Evolutionary conservation across 2,888 invertebrate species (phyloP), one percentile per base, ranked within the genome.

Genomic region (Cephonodes hylas): DNA sequence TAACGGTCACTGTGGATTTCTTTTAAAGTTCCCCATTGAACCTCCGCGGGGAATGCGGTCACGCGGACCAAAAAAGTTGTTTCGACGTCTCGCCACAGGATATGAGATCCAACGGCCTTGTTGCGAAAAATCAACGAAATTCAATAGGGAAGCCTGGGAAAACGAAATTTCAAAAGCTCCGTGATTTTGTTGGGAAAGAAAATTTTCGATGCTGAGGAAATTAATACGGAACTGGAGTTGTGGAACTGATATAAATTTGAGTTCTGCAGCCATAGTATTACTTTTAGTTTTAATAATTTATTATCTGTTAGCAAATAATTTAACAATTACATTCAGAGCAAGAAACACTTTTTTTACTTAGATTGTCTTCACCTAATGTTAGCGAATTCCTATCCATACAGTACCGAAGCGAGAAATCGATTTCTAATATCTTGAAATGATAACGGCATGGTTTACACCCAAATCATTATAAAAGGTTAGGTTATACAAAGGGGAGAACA

Each of bases 41-140:
- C 31, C 10, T 31, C 31, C 10, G 15, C 31, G 18, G 31, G 20
- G 53, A 31, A 53, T 53, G 53, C 53, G 53, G 53, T 53, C 53
- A 53, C 15, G 18, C 53, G 53, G 18, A 31, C 53, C 27, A 53
- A 53, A 53, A 53, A 53, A 53, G 53, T 53, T 31, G 53, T 53
- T 31, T 27, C 10, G 31, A 31, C 27, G 6, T 48, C 27, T 7
- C n/a, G 7, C 15, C 2, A 27, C 53, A 27, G 31, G 31, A 31
- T 53, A 18, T 53, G 31, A 10, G 27, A 53, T 18, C 53, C 53
- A 53, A 53, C 27, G 53, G 31, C 8, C 48, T 53, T 53, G 34
- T 27, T 25, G 48, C 27, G 27, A 53, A 53, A 53, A 27, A 27
- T 31, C 8, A 27, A 27, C 31, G 31, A 31, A 53, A 53, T 53